These are phyloP conservation scores for Pleuronectes platessa DNA, from an alignment of 2,113 vertebrate genomes.

Conservation along the genomic window DNA sequence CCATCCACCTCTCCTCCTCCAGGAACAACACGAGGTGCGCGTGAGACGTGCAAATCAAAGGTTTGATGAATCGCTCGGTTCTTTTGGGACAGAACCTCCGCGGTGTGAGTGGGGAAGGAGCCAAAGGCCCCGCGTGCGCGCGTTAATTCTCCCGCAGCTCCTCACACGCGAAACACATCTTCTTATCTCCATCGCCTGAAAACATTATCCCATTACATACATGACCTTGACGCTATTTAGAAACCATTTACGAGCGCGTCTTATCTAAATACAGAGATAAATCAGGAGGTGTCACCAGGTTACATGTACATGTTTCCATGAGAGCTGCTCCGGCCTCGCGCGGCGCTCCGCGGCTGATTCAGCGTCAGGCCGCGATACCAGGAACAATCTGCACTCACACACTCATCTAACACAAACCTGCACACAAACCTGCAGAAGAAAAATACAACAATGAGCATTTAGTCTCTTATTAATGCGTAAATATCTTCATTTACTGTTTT, in stretches of 20 bases:
- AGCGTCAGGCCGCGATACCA: constrained; percentile 25
- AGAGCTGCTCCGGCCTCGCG: constrained; percentile 88
- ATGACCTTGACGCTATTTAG: constrained; percentile 90
- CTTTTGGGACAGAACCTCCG: not conserved
- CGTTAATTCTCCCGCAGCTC: not conserved
- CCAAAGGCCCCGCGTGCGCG: too few species aligned
- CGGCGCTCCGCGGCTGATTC: constrained; percentile 79
- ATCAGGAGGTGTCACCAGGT: constrained; percentile 89
- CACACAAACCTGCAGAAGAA: too few species aligned
- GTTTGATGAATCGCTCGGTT: constrained; percentile 10
- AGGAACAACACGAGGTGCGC: constrained; percentile 24
- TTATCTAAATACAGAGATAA: constrained; percentile 97
- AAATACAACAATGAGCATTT: too few species aligned
- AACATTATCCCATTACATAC: constrained; percentile 82
- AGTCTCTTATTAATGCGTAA: too few species aligned
- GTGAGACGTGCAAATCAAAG: constrained; percentile 8
- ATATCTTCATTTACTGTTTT: too few species aligned
- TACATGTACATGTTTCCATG: constrained; percentile 82
- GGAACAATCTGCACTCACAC: too few species aligned
- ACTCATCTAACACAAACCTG: too few species aligned
- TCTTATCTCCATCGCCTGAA: constrained; percentile 76
- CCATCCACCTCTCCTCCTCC: not conserved
- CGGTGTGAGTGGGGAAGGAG: not conserved
- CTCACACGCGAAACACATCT: constrained; percentile 56
- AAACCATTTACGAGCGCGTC: constrained; percentile 84